phyloP scores from a whole-genome alignment of 2,113 vertebrate genomes.

The Parus major region DNA sequence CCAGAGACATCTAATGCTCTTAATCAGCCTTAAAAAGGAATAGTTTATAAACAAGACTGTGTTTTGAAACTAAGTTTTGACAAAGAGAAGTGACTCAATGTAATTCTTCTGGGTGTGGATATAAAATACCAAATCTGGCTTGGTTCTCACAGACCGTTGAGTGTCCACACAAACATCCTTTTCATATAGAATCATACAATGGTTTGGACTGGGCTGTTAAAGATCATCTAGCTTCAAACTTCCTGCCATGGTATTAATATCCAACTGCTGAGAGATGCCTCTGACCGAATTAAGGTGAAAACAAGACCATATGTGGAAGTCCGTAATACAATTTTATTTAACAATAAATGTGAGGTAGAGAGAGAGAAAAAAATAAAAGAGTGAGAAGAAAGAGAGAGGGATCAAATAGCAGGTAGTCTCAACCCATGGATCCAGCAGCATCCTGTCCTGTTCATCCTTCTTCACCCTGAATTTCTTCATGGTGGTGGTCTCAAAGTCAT shows the following conservation, averaged over 20 bases:
- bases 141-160: not conserved
- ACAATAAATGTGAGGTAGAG: not conserved
- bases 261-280: not conserved
- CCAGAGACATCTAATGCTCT: not conserved
- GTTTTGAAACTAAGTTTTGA: not conserved
- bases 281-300: not conserved
- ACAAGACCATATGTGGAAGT: not conserved
- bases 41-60: not conserved
- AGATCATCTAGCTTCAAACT: not conserved
- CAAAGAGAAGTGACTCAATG: not conserved
- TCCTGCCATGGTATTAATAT: not conserved
- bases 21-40: not conserved
- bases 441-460: not conserved
- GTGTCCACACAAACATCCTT: not conserved
- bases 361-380: not conserved
- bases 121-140: not conserved
- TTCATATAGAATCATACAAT: too few relatives aligned
- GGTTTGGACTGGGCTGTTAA: not conserved
- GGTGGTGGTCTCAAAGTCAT: accelerated
- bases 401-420: not conserved
- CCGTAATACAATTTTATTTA: not conserved
- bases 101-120: not conserved
- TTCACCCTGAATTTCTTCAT: not conserved
- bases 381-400: not conserved
- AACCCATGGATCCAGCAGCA: not conserved